Conservation (phyloP, 2,113 vertebrate genomes). For the Perca fluviatilis region DNA sequence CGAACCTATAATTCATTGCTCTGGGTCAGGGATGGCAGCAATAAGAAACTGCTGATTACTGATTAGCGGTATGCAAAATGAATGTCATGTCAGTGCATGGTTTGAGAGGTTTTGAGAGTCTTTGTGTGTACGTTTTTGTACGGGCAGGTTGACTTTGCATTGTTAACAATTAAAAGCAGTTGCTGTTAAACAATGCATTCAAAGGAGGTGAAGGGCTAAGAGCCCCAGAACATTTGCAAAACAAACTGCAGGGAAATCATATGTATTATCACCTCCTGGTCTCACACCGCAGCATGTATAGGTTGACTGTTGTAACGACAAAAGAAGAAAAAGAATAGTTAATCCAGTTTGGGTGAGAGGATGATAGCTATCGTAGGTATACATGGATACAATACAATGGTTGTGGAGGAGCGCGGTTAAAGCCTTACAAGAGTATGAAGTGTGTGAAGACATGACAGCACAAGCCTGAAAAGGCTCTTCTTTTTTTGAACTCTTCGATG, state of each 20-base stretch:
- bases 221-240: constrained; percentile 57
- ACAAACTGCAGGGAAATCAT: constrained; percentile 65
- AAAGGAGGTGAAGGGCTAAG: constrained; percentile 28
- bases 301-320: not conserved
- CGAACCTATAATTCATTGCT: not conserved
- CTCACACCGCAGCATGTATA: constrained; percentile 5
- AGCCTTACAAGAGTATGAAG: not conserved
- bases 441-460: constrained; percentile 17
- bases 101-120: not conserved
- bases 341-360: not conserved
- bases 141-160: constrained; percentile 16
- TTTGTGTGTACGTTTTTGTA: not conserved
- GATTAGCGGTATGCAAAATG: not conserved
- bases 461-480: constrained; percentile 6
- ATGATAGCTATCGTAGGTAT: not conserved
- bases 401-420: not conserved
- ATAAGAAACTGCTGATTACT: not conserved
- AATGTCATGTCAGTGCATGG: not conserved
- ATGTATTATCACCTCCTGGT: not conserved
- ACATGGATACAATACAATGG: not conserved
- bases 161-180: constrained; percentile 30
- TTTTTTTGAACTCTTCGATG: constrained; percentile 5
- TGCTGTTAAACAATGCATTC: constrained; percentile 46
- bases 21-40: not conserved
- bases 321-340: constrained; percentile 10